Evolutionary conservation across 2,888 invertebrate species (phyloP).

Genomic region (Leptopilina drosophilae): DNA sequence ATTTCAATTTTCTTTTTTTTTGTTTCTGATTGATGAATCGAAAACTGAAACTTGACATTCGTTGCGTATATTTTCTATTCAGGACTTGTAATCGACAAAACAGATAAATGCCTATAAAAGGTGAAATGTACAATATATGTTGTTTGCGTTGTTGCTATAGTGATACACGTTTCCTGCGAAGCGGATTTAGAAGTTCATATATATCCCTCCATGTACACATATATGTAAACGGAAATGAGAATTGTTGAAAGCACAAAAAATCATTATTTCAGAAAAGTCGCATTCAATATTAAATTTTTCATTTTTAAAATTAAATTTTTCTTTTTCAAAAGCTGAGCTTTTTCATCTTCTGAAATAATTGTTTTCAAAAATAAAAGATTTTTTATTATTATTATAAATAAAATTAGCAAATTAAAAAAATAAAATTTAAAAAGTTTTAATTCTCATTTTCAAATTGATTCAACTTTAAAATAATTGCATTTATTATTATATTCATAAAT

Average conservation of each 20-base stretch:
- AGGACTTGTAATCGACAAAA: conserved; percentile 5
- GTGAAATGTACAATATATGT: neutral
- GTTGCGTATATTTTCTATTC: neutral
- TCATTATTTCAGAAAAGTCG: neutral
- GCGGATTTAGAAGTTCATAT: neutral
- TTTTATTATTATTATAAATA: too few species aligned
- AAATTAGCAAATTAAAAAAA: too few species aligned
- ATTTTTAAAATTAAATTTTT: too few species aligned
- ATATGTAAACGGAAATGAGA: neutral
- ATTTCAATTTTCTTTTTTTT: neutral
- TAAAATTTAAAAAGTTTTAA: too few species aligned
- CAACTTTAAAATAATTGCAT: too few species aligned
- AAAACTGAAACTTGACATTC: neutral
- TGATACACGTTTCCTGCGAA: neutral
- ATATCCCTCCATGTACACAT: too few species aligned
- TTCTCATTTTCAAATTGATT: too few species aligned
- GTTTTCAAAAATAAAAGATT: too few species aligned
- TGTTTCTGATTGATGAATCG: conserved; percentile 26
- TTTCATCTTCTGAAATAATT: too few species aligned
- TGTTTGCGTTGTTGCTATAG: neutral
- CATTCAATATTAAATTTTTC: neutral
- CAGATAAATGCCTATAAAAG: conserved; percentile 15
- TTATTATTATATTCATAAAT: too few species aligned
- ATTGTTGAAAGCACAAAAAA: neutral
- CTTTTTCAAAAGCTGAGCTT: too few species aligned